These are phyloP conservation scores for Antrozous pallidus DNA, from an alignment of 2,797 vertebrate genomes.

Conservation along the genomic window DNA sequence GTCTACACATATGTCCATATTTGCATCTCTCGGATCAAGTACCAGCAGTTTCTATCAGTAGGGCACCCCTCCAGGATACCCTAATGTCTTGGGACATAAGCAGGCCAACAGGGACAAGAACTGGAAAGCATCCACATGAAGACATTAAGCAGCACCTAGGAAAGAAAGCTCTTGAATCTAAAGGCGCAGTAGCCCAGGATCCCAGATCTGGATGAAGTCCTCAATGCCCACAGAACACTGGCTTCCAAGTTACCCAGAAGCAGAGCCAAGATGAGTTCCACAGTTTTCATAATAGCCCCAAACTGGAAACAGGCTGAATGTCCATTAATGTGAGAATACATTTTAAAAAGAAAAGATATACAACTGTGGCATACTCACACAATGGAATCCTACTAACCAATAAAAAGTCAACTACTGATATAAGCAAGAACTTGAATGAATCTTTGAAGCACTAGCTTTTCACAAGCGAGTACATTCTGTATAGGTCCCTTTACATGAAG, in stretches of 20 bases:
- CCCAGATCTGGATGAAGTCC: neutral
- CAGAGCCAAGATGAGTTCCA: neutral
- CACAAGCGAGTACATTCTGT: neutral
- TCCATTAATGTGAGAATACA: neutral
- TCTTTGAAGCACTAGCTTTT: neutral
- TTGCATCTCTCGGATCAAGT: neutral
- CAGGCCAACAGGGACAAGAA: neutral
- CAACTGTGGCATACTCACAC: neutral
- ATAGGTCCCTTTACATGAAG: neutral
- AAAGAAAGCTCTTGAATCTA: neutral
- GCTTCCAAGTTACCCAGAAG: neutral
- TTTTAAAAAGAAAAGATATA: neutral
- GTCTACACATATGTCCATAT: neutral
- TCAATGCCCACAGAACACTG: neutral
- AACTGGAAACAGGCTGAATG: neutral
- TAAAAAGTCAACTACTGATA: neutral
- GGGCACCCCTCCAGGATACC: too few species aligned
- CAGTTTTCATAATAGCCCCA: neutral
- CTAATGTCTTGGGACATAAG: neutral
- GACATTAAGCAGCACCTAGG: neutral
- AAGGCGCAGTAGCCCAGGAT: neutral
- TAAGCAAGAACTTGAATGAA: neutral
- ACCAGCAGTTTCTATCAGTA: neutral
- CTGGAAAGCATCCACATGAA: neutral
- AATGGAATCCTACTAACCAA: neutral